These are phyloP conservation scores for Platalea minor DNA, from an alignment of 2,797 vertebrate genomes.

Conservation along the genomic window DNA sequence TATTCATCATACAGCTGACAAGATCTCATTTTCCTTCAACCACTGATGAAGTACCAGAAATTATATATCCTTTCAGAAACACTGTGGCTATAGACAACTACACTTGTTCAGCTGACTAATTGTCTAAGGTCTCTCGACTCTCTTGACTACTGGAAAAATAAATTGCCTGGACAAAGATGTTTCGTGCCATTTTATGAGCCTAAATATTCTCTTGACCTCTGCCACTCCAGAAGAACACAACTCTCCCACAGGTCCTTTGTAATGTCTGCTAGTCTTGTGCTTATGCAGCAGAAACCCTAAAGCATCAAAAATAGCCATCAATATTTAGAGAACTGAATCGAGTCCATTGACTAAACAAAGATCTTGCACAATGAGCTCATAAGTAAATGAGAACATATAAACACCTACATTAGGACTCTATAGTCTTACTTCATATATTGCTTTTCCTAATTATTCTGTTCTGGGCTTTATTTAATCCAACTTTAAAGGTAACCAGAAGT, in stretches of 20 bases:
- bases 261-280: background rate
- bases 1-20: background rate
- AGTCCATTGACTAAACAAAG: background rate
- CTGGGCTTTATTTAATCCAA: background rate
- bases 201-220: background rate
- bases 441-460: background rate
- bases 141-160: background rate
- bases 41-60: background rate
- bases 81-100: background rate
- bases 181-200: background rate
- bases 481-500: background rate
- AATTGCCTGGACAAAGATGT: background rate
- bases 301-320: background rate
- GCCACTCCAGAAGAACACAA: background rate
- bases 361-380: background rate
- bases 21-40: background rate
- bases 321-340: background rate
- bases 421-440: background rate
- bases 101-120: background rate
- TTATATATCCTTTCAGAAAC: background rate
- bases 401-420: background rate
- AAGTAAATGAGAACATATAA: background rate
- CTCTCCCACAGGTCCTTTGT: background rate
- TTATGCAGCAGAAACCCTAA: background rate
- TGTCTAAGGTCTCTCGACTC: background rate